Conservation (phyloP, 2,797 vertebrate species). For the Pseudochirops corinnae region DNA sequence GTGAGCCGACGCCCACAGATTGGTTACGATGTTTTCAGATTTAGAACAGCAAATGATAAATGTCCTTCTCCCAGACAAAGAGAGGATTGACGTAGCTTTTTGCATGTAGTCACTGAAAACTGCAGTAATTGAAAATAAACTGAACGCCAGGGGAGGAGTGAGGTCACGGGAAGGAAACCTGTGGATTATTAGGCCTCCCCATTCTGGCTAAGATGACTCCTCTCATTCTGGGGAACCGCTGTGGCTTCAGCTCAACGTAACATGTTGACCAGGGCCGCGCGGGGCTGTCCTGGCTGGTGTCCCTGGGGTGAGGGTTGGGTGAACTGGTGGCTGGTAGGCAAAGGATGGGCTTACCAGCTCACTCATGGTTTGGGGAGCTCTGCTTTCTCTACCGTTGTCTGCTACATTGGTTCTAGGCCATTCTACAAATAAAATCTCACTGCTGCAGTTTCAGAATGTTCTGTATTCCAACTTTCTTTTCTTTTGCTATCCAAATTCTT, state of each 20-base stretch:
- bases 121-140: slow-evolving; percentile 50
- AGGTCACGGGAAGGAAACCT: slow-evolving; percentile 14
- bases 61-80: slow-evolving; percentile 74
- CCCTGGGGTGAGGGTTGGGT: not conserved
- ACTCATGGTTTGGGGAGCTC: slow-evolving; percentile 2
- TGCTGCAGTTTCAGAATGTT: not conserved
- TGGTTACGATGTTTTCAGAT: slow-evolving; percentile 76
- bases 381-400: not conserved
- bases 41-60: slow-evolving; percentile 78
- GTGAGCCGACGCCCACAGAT: slow-evolving; percentile 64
- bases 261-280: not conserved
- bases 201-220: not conserved
- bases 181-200: not conserved
- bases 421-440: slow-evolving; percentile 35
- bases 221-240: not conserved
- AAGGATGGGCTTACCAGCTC: not conserved
- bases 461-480: not conserved
- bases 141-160: not conserved
- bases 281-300: not conserved
- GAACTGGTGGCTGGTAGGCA: not conserved
- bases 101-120: slow-evolving; percentile 45
- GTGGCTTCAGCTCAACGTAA: not conserved
- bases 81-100: slow-evolving; percentile 69
- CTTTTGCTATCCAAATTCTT: not conserved
- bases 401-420: not conserved